Base-by-base conservation (phyloP, 2,797 vertebrate species). In the Enteromius treurensis region DNA sequence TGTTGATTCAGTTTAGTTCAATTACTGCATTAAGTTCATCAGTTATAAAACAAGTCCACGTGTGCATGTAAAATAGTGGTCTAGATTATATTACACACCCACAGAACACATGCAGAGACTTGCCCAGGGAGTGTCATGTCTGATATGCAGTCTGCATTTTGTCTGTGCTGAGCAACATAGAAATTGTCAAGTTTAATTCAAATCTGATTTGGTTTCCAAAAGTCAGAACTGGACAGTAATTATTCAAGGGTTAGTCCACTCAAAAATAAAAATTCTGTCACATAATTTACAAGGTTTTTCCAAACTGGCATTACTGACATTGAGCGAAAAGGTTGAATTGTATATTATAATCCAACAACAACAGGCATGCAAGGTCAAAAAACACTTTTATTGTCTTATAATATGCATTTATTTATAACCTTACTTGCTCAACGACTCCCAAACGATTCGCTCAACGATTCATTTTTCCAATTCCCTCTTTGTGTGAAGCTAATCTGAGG, bases 101-200 rank as follows among this genome's bases (percentile, higher is more conserved):
- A 75, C 23, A 53, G 74, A 76, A 70, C 80, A 42, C 87, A 51
- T 83, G 87, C 78, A 40, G 65, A 26, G 69, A 87, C 84, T 81
- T 83, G 87, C 79, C 75, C 65, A 73, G 70, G 87, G 85, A 85
- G 85, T 87, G 87, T 77, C 84, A 55, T 51, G 74, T 86, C 49
- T 86, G 79, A 84, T 80, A 81, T 70, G 73, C 80, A 58, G 68
- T 79, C 80, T 75, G 68, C 79, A 83, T 77, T 53, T 80, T 17
- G 58, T 40, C 47, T 69, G 21, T 55, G 64, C 64, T 68, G 47
- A 77, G 26, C 76, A 64, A 79, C 62, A 79, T 23, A 79, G 10
- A 37, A 80, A 80, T 45, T 34, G 17, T 3, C 65, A 70, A 23
- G 11, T 60, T 42, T 42, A 76, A 15, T 37, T 77, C 74, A 26